Evolutionary conservation across 2,113 vertebrate genomes (phyloP), one percentile per base, ranked within the genome.

Genomic region (Accipiter virgatus): DNA sequence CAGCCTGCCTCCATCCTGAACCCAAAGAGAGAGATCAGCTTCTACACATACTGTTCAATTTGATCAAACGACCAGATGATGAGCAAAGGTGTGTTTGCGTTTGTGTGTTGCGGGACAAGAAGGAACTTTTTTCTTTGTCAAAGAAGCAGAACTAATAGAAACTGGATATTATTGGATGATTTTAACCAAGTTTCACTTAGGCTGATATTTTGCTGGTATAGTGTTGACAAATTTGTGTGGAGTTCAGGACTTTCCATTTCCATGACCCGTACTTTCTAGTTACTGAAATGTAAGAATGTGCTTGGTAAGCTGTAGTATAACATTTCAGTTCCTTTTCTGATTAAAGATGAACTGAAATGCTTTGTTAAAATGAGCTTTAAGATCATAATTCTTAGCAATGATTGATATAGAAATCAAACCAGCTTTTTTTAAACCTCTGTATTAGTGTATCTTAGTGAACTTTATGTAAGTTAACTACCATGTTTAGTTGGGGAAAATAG

Each of bases 51-150:
- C 99, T 99, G 88, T 99, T 99, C 97, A 99, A 99, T 97, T 98
- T 99, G 95, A 99, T 99, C 97, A 99, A 99, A 98, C 99, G 99
- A 93, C 99, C 99, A n/a, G 99, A 99, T 84, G 99, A 99, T 95
- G 99, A 99, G 88, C 99, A 99, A 97, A 99, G 99, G 99, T 99
- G 81, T 68, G 97, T 98, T 95, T 73, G 91, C 6, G 1, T 72
- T 56, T 71, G 25, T 86, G 78, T 61, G 29, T 26, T 90, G 36
- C 16, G 61, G 88, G 90, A 74, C 31, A 36, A 81, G 45, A 62
- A 65, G 27, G 52, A 75, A 23, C 11, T 3, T 65, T 32, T 75
- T 88, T 66, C 47, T 86, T 38, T 74, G 48, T 81, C 32, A 75
- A 42, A 91, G 38, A 65, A 88, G 75, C 45, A 62, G 45, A 77